Percentiles rank a stretch among this genome's conserved stretches.
Conservation (phyloP, 92 coral and sea anemone species). For the Epizoanthus illoricatus region DNA sequence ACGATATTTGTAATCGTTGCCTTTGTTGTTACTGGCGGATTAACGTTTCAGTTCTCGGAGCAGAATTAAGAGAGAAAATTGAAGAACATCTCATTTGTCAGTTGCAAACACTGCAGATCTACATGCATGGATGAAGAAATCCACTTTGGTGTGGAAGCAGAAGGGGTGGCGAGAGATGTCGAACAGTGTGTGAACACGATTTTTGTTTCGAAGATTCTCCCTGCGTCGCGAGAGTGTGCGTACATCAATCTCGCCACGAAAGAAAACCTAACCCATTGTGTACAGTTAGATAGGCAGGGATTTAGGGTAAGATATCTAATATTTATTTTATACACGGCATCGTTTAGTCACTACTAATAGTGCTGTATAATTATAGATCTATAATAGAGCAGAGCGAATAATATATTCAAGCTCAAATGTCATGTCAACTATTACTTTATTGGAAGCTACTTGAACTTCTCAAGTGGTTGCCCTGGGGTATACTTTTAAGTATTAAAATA, state of each 20-base stretch:
- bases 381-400: too few relatives aligned
- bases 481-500: too few relatives aligned
- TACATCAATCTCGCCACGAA: conserved; percentile 83
- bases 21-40: too few relatives aligned
- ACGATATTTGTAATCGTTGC: background rate
- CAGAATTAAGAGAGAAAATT: background rate
- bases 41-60: too few relatives aligned
- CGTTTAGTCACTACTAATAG: background rate
- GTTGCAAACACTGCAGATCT: too few relatives aligned
- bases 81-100: background rate
- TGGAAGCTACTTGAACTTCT: too few relatives aligned
- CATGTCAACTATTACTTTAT: too few relatives aligned
- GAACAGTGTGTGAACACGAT: conserved; percentile 75
- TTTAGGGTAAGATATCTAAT: conserved; percentile 66
- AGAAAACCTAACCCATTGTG: conserved; percentile 64
- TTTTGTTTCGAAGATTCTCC: conserved; percentile 64
- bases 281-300: conserved; percentile 74
- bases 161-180: conserved; percentile 71
- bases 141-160: conserved; percentile 90
- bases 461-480: too few relatives aligned
- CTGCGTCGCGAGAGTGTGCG: conserved; percentile 68
- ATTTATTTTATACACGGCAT: background rate
- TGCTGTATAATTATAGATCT: too few relatives aligned
- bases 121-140: conserved; percentile 74
- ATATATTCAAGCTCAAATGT: too few relatives aligned